A percentile compares a stretch with the other conserved stretches of the same genome.
These are phyloP conservation scores for Diorhabda sublineata DNA, from an alignment of 1,140 invertebrate species.

Conservation along the genomic window DNA sequence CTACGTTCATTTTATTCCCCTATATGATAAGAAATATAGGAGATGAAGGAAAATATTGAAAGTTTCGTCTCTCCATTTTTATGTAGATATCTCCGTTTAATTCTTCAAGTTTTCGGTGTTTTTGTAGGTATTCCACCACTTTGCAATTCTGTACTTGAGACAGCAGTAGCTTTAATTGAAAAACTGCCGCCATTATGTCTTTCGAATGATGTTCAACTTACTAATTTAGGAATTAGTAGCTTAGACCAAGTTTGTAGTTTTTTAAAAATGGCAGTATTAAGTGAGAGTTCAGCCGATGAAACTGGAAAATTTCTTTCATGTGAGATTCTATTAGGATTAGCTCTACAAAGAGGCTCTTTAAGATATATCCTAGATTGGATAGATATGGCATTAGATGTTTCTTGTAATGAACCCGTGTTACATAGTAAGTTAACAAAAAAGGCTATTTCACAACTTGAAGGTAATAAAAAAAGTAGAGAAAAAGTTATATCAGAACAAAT, in stretches of 20 bases:
- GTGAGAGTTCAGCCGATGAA: conserved; percentile 52
- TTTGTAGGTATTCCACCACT: conserved; percentile 45
- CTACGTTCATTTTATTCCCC: no score
- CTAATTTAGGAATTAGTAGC: conserved; percentile 53
- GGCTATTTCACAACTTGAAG: conserved; percentile 36
- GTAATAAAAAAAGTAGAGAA: conserved; percentile 28
- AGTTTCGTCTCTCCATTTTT: no score
- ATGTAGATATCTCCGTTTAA: no score
- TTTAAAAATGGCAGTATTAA: conserved; percentile 53
- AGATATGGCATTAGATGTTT: conserved; percentile 54
- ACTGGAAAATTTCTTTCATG: conserved; percentile 52
- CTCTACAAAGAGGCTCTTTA: conserved; percentile 61
- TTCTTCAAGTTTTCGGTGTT: background rate
- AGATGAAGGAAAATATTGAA: no score
- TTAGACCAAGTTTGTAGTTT: conserved; percentile 55
- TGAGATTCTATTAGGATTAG: conserved; percentile 57
- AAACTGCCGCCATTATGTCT: conserved; percentile 58
- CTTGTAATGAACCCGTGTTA: conserved; percentile 27
- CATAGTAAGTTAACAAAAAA: conserved; percentile 31
- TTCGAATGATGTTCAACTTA: conserved; percentile 58
- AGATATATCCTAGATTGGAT: conserved; percentile 63
- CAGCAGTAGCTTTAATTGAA: conserved; percentile 56
- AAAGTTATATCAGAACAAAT: conserved; percentile 18
- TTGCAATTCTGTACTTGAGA: conserved; percentile 58
- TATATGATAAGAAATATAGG: no score